Percentiles rank a stretch among this genome's conserved stretches.
These are phyloP conservation scores for Periparus ater DNA, from an alignment of 2,797 vertebrate genomes.

Conservation along the genomic window DNA sequence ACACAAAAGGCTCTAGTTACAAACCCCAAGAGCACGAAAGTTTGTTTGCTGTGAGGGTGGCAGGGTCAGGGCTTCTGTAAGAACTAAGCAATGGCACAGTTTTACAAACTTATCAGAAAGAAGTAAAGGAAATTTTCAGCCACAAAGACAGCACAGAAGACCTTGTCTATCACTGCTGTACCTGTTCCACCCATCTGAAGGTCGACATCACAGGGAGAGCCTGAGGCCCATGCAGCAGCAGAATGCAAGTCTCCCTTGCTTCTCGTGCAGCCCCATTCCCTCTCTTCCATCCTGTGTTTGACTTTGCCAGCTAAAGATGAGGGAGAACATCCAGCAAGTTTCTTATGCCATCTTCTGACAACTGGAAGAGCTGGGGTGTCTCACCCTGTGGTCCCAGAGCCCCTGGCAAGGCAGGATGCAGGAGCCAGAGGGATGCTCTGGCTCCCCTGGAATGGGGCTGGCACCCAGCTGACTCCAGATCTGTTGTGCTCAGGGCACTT, in stretches of 20 bases:
- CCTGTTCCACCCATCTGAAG: not conserved
- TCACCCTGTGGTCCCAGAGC: fast-evolving
- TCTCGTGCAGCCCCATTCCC: not conserved
- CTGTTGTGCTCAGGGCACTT: fast-evolving
- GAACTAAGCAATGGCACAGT: not conserved
- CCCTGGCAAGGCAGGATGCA: not conserved
- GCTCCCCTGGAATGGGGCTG: not conserved
- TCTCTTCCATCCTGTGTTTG: not conserved
- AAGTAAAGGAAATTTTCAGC: not conserved
- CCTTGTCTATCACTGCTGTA: not conserved
- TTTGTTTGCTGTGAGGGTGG: not conserved
- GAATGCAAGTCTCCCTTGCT: not conserved
- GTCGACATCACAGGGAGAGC: not conserved
- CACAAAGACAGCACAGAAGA: not conserved
- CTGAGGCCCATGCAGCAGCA: not conserved
- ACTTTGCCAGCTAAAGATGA: not conserved
- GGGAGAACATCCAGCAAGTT: not conserved
- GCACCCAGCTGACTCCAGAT: not conserved
- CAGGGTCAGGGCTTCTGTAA: not conserved
- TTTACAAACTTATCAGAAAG: not conserved
- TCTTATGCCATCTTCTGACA: not conserved
- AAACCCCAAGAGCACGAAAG: fast-evolving
- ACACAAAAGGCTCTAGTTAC: not conserved
- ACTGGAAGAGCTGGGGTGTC: not conserved
- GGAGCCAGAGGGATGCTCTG: fast-evolving